Evolutionary conservation across 2,797 vertebrate species (phyloP), one percentile per base, ranked within the genome.

Genomic region (Taeniopygia guttata): DNA sequence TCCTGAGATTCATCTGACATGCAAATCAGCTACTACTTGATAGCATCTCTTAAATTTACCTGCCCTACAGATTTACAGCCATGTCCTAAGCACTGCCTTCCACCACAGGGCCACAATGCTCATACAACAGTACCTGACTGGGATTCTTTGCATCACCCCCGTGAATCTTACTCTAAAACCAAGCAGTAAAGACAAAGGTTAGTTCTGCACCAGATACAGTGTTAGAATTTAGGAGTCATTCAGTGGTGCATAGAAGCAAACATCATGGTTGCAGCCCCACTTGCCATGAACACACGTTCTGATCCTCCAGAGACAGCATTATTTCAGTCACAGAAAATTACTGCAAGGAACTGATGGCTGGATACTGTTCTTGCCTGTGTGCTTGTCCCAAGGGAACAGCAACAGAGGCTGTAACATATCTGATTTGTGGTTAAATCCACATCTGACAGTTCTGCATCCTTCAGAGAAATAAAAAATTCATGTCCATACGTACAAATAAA

Each of bases 351-450:
- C 36, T 42, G 43, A 48, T 38, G 58, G 45, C 27, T 87, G 62
- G 64, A 75, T 40, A 13, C 32, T 20, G 46, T 27, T 89, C 27
- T 25, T 52, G 32, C 54, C 75, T 3, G 7, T 6, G 7, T 64
- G 66, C 55, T 17, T 55, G 59, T 72, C 62, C 62, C 73, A 8
- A 3, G 23, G 67, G 69, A 83, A 69, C 1, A 66, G 54, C 54
- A 78, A 74, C 3, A 8, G 59, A 59, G 1, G 2, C 22, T 59
- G 59, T 46, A 91, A 88, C 3, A 0, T n/a, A 69, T 16, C 69
- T 69, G 29, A 91, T 79, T 67, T 86, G 52, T 67, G 59, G 29
- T 79, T 90, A 84, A 93, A 95, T 45, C 25, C 59, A 70, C 36
- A 78, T 34, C 79, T 82, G 66, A 84, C 15, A 42, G 27, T 25